These are phyloP conservation scores for Scolopax bukidnonensis DNA, from an alignment of 2,797 vertebrate species.

Conservation along the genomic window DNA sequence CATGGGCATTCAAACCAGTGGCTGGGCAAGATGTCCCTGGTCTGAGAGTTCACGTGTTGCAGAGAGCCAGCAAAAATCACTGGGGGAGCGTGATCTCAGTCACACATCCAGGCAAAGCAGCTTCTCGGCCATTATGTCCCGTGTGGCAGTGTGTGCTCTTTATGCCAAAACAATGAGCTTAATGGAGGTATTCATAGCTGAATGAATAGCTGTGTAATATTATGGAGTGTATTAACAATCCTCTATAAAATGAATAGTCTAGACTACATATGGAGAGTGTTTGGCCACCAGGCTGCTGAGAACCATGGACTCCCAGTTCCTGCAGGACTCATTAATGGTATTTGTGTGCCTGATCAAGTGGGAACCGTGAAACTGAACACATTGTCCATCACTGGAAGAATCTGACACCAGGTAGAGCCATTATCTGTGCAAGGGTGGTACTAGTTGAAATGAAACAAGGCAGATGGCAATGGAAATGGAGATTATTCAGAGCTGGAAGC, in stretches of 20 bases:
- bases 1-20: neutral
- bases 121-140: neutral
- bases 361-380: neutral
- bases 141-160: neutral
- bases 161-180: neutral
- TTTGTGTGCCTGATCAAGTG: neutral
- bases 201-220: neutral
- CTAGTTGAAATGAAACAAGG: accelerated
- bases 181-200: neutral
- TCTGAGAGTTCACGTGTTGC: neutral
- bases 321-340: neutral
- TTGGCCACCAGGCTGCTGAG: neutral
- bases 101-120: neutral
- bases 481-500: neutral
- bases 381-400: neutral
- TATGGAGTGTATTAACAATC: neutral
- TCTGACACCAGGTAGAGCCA: neutral
- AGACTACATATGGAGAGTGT: neutral
- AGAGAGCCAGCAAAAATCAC: neutral
- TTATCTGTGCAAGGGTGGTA: neutral
- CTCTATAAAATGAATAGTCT: neutral
- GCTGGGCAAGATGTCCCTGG: neutral
- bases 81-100: neutral
- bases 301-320: neutral
- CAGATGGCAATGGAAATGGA: neutral